Percentiles rank a stretch among this genome's conserved stretches.
Conservation (phyloP, 1,140 invertebrate genomes). For the Acromyrmex echinatior region DNA sequence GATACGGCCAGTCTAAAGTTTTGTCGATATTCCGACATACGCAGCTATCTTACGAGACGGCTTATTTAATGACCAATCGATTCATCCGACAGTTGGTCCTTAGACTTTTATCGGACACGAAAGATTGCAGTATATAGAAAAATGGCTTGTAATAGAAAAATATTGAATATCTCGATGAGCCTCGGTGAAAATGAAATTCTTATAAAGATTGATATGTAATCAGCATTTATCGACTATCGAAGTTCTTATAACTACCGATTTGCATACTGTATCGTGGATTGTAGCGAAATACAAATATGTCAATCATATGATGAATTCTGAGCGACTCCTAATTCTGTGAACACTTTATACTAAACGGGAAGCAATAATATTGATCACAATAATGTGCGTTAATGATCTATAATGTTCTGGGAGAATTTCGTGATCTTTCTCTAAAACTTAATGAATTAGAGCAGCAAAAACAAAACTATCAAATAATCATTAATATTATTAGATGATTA, state of each 20-base stretch:
- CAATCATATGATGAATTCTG: constrained; percentile 36
- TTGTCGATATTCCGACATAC: constrained; percentile 53
- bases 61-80: constrained; percentile 55
- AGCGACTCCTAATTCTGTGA: constrained; percentile 19
- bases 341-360: constrained; percentile 18
- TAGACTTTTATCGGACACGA: neutral
- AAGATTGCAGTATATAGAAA: neutral
- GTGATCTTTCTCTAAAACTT: neutral
- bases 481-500: constrained; percentile 12
- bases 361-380: constrained; percentile 21
- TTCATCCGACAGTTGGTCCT: neutral
- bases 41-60: constrained; percentile 59
- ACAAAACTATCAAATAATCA: neutral
- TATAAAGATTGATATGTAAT: constrained; percentile 21
- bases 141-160: neutral
- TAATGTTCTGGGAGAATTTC: neutral
- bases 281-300: constrained; percentile 29
- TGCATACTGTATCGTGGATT: constrained; percentile 16
- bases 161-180: constrained; percentile 13
- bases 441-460: neutral
- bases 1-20: constrained; percentile 61
- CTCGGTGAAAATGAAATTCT: neutral
- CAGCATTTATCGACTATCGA: constrained; percentile 21
- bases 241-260: constrained; percentile 25
- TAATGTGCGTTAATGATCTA: neutral